Conservation (phyloP, 2,888 invertebrate species). For the Conomelus anceps region DNA sequence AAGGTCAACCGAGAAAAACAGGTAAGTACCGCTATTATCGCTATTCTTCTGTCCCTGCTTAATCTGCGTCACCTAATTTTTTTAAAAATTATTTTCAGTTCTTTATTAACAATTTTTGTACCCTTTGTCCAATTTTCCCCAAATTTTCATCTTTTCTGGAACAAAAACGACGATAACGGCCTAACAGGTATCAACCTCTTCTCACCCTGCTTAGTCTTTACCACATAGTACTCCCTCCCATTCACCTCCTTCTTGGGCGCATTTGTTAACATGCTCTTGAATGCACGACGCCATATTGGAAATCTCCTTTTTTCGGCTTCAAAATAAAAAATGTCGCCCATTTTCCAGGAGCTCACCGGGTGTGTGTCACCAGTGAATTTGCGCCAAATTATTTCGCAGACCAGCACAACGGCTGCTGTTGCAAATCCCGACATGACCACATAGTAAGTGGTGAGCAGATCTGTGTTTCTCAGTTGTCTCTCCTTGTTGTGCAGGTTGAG, state of each 20-base stretch:
- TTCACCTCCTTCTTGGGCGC: constrained; percentile 47
- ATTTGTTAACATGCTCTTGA: constrained; percentile 16
- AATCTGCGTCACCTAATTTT: no score
- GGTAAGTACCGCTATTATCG: no score
- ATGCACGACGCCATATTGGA: constrained; percentile 7
- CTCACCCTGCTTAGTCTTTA: constrained; percentile 53
- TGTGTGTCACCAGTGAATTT: not conserved
- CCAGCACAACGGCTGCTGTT: constrained; percentile 57
- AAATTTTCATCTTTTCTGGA: constrained; percentile 45
- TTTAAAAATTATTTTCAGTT: no score
- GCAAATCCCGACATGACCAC: constrained; percentile 64
- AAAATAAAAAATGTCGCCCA: not conserved
- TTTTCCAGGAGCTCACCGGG: not conserved
- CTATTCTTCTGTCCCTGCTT: no score
- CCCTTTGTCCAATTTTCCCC: no score
- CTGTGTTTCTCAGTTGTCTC: constrained; percentile 65
- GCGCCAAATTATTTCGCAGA: constrained; percentile 50
- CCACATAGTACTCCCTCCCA: constrained; percentile 68
- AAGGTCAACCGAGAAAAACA: no score
- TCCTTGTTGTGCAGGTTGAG: constrained; percentile 73
- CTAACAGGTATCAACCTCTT: constrained; percentile 65
- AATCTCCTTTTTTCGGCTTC: not conserved
- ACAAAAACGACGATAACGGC: constrained; percentile 69
- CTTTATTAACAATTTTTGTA: no score
- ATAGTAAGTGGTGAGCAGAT: constrained; percentile 71